Percentiles rank a stretch among this genome's conserved stretches.
Evolutionary conservation across 2,113 vertebrate species (phyloP).

Genomic region (Oophaga pumilio): DNA sequence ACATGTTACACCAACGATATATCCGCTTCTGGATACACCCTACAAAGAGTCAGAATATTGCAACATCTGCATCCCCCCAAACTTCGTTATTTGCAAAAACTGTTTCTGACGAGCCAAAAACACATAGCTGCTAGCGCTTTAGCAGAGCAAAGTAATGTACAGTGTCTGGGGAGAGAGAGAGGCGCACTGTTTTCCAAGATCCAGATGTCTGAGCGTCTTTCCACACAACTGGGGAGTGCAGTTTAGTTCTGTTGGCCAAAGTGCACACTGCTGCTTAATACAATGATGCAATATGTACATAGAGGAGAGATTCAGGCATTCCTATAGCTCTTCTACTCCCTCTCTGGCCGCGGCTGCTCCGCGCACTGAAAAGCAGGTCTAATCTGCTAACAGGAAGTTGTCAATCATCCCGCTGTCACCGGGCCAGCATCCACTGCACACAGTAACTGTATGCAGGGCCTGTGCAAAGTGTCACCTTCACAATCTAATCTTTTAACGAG

Average conservation of each 20-base stretch:
- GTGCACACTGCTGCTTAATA: neutral
- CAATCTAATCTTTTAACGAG: neutral
- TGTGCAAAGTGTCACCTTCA: slow-evolving; percentile 48
- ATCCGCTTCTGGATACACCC: too few species aligned
- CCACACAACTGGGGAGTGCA: neutral
- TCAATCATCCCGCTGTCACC: slow-evolving; percentile 60
- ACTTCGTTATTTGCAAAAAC: too few species aligned
- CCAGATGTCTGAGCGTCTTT: neutral
- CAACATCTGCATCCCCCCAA: too few species aligned
- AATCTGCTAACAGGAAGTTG: slow-evolving; percentile 64
- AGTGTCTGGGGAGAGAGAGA: too few species aligned
- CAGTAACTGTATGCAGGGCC: slow-evolving; percentile 22
- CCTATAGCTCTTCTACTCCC: slow-evolving; percentile 26
- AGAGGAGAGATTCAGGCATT: slow-evolving; percentile 9
- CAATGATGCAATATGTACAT: slow-evolving; percentile 26
- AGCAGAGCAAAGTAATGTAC: neutral
- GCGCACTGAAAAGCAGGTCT: slow-evolving; percentile 49
- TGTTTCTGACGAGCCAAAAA: too few species aligned
- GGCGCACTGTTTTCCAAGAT: neutral
- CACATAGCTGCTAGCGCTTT: too few species aligned
- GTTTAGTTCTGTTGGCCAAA: neutral
- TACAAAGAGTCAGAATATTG: too few species aligned
- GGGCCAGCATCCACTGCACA: slow-evolving; percentile 59
- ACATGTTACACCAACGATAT: too few species aligned
- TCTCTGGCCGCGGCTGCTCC: neutral